These are phyloP conservation scores for Discoglossus pictus DNA, from an alignment of 2,797 vertebrate genomes.

Conservation along the genomic window DNA sequence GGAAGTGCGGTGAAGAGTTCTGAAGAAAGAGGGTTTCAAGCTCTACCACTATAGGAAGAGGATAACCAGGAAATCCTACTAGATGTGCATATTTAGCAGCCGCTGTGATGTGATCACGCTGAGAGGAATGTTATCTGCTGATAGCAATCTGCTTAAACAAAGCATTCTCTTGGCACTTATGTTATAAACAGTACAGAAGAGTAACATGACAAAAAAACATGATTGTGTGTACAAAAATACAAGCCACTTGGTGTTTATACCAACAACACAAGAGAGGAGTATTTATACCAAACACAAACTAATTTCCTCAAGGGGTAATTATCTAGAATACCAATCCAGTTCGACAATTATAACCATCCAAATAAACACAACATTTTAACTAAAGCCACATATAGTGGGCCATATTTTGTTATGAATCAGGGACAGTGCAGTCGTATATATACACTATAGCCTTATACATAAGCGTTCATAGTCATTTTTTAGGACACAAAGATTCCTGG, in stretches of 20 bases:
- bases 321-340: no score
- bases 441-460: no score
- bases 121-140: slow-evolving; percentile 35
- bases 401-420: no score
- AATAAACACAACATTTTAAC: no score
- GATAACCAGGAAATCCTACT: slow-evolving; percentile 44
- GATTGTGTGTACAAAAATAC: neutral
- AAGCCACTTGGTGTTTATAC: neutral
- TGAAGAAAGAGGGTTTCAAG: no score
- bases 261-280: slow-evolving; percentile 1
- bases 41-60: neutral
- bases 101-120: slow-evolving; percentile 17
- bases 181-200: slow-evolving; percentile 11
- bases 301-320: slow-evolving; percentile 7
- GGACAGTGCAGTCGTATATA: no score
- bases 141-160: slow-evolving; percentile 20
- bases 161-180: slow-evolving; percentile 21
- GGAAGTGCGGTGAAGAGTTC: no score
- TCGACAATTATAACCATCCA: no score
- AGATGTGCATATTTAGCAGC: slow-evolving; percentile 26
- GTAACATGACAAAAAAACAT: slow-evolving; percentile 3
- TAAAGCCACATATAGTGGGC: no score
- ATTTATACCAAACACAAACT: slow-evolving; percentile 2
- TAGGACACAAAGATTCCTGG: no score
- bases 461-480: no score